Base-by-base conservation (phyloP, 1,140 invertebrate genomes). In the Antheraea mylitta region DNA sequence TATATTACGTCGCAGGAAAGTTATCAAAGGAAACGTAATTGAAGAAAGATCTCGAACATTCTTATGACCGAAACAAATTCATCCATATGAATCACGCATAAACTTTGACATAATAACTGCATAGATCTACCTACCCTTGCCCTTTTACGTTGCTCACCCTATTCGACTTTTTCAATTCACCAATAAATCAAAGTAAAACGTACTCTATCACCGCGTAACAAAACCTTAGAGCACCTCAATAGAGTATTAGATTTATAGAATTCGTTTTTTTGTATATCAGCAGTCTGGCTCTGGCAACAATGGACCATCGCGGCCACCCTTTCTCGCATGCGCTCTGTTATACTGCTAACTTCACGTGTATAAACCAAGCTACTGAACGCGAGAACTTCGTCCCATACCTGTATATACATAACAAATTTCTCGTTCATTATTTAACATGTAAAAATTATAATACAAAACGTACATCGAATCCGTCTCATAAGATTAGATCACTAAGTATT, bases 381-480 rank as follows among this genome's bases (percentile, higher is more conserved):
- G 70, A 68, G 75, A 91, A 91, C 89, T 91, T 90, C 87, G 81
- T 75, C 78, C 73, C 71, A 77, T 76, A 83, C 77, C 73, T 91
- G 45, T 91, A 89, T 87, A 87, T 89, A 91, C 85, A 91, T 88
- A 90, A 86, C 80, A 86, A 53, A 83, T 80, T 84, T 83, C 79
- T 77, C 68, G 22, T 74, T 72, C 76, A 77, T 81, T 78, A 79
- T 83, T 83, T 82, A 79, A 86, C 22, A 30, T 30, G 78, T 72
- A 69, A 82, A 80, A 81, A 84, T 87, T 83, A 82, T 74, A 79
- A 85, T 79, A 84, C 73, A 74, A 85, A 81, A 81, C 85, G 79
- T 86, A 82, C 84, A 79, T 70, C 67, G 63, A 84, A 80, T 91
- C 89, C 89, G 88, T 91, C 87, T 89, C 19, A 61, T 65, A 63